A percentile compares a stretch with the other conserved stretches of the same genome.
Conservation (phyloP, 2,888 invertebrate genomes). For the Fabriciana adippe region DNA sequence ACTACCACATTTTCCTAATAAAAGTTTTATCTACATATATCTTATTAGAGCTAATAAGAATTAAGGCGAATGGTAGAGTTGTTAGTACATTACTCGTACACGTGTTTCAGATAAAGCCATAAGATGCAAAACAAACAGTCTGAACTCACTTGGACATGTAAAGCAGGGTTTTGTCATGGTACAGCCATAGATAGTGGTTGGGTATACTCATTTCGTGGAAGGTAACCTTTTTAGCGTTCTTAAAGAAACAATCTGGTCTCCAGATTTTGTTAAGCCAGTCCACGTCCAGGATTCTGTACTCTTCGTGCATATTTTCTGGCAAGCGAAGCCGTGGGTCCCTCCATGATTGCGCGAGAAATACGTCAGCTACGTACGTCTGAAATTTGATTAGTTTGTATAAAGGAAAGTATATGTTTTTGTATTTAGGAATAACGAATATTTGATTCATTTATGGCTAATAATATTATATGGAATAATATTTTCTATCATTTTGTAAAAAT, state of each 20-base stretch:
- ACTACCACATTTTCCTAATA: no score
- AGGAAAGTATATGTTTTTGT: no score
- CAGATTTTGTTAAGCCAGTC: conserved; percentile 95
- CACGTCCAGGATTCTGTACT: conserved; percentile 93
- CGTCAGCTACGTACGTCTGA: conserved; percentile 96
- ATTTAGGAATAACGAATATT: no score
- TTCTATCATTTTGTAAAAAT: no score
- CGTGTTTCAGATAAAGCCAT: conserved; percentile 3
- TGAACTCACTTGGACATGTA: conserved; percentile 94
- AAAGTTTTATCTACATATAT: no score
- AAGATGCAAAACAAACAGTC: background rate
- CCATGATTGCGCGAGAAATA: conserved; percentile 96
- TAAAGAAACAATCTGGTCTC: conserved; percentile 96
- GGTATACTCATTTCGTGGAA: conserved; percentile 98
- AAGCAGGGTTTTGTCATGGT: conserved; percentile 94
- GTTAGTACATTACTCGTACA: background rate
- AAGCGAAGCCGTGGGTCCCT: conserved; percentile 92
- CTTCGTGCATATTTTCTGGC: conserved; percentile 97
- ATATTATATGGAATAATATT: no score
- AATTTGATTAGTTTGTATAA: conserved; percentile 41
- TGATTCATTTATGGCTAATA: no score
- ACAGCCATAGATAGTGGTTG: conserved; percentile 95
- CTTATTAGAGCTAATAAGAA: background rate
- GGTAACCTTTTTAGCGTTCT: conserved; percentile 96
- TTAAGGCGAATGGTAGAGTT: background rate